Conservation (phyloP, 2,888 invertebrate species). For the Meteorus colon region DNA sequence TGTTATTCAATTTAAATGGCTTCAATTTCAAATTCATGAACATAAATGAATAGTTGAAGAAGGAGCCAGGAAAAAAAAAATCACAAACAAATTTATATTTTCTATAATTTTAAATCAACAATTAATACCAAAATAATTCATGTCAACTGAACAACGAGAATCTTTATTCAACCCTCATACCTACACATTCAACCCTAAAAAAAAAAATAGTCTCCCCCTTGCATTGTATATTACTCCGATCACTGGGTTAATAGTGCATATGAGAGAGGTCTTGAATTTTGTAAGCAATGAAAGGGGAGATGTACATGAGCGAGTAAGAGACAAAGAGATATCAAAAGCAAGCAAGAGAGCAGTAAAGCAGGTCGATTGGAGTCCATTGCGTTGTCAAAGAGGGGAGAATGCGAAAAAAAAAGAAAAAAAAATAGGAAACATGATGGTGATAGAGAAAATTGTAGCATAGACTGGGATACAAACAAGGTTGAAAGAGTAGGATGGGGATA, state of each 20-base stretch:
- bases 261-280: neutral
- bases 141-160: no score
- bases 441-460: constrained; percentile 17
- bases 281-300: neutral
- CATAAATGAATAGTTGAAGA: no score
- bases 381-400: constrained; percentile 20
- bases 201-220: neutral
- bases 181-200: neutral
- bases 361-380: constrained; percentile 23
- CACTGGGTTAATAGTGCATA: neutral
- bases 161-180: neutral
- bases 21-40: no score
- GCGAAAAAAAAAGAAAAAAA: neutral
- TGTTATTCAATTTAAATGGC: no score
- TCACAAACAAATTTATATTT: no score
- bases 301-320: neutral
- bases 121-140: no score
- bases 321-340: neutral
- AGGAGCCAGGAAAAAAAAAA: no score
- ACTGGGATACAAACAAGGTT: constrained; percentile 19
- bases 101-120: no score
- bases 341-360: constrained; percentile 10
- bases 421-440: neutral
- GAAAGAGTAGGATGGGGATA: neutral
- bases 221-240: neutral